phyloP scores from a whole-genome alignment of 2,888 invertebrate species.

The Heliconius cydno region DNA sequence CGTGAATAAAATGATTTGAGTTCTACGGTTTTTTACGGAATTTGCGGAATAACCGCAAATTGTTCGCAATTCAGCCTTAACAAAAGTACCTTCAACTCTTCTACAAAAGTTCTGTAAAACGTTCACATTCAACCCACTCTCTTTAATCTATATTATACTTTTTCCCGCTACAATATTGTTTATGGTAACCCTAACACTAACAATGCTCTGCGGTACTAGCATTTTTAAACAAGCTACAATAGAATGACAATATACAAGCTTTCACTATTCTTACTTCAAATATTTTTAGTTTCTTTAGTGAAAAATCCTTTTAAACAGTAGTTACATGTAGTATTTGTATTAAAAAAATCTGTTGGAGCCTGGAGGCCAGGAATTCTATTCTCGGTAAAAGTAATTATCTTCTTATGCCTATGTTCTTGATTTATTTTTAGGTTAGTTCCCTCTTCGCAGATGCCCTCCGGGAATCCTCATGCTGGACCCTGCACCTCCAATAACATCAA shows the following conservation, averaged over 20 bases:
- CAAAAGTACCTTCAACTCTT: no score
- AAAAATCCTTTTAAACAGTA: not conserved
- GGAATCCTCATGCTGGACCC: no score
- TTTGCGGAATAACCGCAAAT: no score
- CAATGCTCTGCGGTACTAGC: not conserved
- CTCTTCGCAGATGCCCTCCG: not conserved
- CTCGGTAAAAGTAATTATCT: not conserved
- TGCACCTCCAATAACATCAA: not conserved
- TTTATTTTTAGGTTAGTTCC: no score
- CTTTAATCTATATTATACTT: not conserved
- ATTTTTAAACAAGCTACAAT: conserved; percentile 5
- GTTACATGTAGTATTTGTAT: not conserved
- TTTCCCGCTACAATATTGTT: not conserved
- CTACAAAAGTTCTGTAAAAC: no score
- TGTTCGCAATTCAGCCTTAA: no score
- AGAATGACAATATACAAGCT: conserved; percentile 9
- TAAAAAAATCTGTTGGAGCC: no score
- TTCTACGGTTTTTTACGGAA: not conserved
- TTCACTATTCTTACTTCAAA: conserved; percentile 1
- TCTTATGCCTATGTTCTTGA: not conserved
- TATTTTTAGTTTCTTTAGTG: not conserved
- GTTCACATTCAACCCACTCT: not conserved
- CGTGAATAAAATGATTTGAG: not conserved
- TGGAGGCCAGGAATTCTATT: no score
- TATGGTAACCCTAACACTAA: not conserved